Conservation (phyloP, 2,797 vertebrate genomes). For the Muscicapa striata region DNA sequence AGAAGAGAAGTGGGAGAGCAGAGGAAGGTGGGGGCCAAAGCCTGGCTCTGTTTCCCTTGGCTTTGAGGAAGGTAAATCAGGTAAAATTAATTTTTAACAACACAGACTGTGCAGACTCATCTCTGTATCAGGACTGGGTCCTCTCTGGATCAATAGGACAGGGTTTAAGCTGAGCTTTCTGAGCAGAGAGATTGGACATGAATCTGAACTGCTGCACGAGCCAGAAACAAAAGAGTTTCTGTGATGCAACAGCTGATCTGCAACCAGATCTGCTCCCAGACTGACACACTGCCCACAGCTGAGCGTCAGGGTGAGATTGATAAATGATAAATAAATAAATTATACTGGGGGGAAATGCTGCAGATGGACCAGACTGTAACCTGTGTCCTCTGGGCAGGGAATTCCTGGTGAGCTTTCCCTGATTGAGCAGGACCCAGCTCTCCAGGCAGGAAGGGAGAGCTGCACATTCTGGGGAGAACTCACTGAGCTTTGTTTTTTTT, state of each 20-base stretch:
- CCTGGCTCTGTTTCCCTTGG: neutral
- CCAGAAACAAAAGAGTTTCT: constrained; percentile 51
- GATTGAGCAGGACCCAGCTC: no score
- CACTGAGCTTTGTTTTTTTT: no score
- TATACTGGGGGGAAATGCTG: neutral
- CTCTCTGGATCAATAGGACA: constrained; percentile 33
- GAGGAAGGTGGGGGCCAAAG: neutral
- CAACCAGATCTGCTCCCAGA: neutral
- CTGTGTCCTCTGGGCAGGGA: neutral
- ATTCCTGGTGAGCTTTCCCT: no score
- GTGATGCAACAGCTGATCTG: neutral
- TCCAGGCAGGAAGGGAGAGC: no score
- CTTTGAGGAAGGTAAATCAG: neutral
- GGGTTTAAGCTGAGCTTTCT: constrained; percentile 44
- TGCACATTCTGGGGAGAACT: no score
- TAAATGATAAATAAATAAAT: neutral
- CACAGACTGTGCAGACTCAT: neutral
- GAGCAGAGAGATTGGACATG: constrained; percentile 21
- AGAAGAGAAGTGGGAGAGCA: neutral
- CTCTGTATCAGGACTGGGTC: neutral
- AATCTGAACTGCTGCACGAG: constrained; percentile 12
- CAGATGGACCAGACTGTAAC: neutral
- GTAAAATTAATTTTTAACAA: constrained; percentile 12
- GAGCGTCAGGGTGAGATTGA: neutral
- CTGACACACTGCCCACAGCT: neutral